A percentile compares a stretch with the other conserved stretches of the same genome.
Conservation (phyloP, 2,113 vertebrate species). For the Bagarius yarrelli region DNA sequence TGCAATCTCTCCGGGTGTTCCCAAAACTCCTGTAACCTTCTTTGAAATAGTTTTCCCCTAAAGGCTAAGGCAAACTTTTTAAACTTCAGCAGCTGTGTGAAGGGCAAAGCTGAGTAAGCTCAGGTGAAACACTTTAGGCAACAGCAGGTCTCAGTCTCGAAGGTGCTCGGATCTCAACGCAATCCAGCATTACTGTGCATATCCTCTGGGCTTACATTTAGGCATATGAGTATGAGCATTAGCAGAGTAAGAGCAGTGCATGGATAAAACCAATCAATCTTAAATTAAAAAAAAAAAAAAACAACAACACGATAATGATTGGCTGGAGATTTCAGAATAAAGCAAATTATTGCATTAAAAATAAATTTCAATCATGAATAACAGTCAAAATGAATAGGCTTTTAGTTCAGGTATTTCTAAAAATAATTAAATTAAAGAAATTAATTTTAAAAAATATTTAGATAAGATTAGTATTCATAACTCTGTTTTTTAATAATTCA, state of each 20-base stretch:
- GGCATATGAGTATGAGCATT: background rate
- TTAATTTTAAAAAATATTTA: too few relatives aligned
- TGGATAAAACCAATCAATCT: background rate
- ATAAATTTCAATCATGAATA: too few relatives aligned
- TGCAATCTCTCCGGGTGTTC: constrained; percentile 46
- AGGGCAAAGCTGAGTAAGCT: constrained; percentile 57
- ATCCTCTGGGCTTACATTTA: background rate
- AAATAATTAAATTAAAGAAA: too few relatives aligned
- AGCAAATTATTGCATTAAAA: too few relatives aligned
- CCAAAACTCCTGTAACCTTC: constrained; percentile 32
- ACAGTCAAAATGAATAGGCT: too few relatives aligned
- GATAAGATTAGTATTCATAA: too few relatives aligned
- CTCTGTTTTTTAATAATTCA: too few relatives aligned
- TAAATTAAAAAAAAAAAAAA: background rate
- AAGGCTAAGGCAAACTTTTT: constrained; percentile 46
- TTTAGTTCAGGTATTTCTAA: too few relatives aligned
- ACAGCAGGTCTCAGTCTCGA: constrained; percentile 38
- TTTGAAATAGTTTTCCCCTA: constrained; percentile 42
- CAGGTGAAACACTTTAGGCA: constrained; percentile 69
- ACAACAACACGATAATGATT: too few relatives aligned
- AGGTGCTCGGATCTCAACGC: constrained; percentile 24
- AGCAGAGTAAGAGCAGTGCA: background rate
- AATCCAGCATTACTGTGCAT: constrained; percentile 8
- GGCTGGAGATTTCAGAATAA: too few relatives aligned
- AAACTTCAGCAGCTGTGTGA: constrained; percentile 50